Conservation (phyloP, 2,797 vertebrate genomes). For the Nothura maculosa region DNA sequence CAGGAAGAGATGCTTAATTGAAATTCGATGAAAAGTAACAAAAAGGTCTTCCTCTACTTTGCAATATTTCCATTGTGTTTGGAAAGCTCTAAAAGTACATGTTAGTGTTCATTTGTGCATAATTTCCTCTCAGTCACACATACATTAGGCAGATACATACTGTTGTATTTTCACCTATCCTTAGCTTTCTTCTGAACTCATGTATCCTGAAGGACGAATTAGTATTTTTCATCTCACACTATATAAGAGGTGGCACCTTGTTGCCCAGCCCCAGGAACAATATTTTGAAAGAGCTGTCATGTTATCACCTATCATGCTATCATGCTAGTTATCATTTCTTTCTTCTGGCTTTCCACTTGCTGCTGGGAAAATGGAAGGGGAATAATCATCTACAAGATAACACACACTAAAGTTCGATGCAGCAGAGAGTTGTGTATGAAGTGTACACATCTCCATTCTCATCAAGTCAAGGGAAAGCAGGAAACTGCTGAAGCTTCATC, state of each 20-base stretch:
- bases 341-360: not conserved
- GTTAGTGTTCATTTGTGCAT: not conserved
- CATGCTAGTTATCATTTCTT: not conserved
- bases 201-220: not conserved
- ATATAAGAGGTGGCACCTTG: not conserved
- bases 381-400: not conserved
- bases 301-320: not conserved
- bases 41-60: not conserved
- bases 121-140: not conserved
- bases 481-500: slow-evolving; percentile 9
- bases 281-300: not conserved
- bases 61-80: not conserved
- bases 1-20: not conserved
- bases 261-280: not conserved
- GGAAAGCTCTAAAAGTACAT: not conserved
- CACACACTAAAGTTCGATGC: not conserved
- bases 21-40: not conserved
- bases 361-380: not conserved
- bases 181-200: slow-evolving; percentile 6
- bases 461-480: not conserved
- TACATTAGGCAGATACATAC: not conserved
- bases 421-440: not conserved
- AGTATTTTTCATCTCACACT: slow-evolving; percentile 5
- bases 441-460: not conserved
- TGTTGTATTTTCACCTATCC: not conserved